Conservation (phyloP, 2,113 vertebrate species). For the Alces alces region DNA sequence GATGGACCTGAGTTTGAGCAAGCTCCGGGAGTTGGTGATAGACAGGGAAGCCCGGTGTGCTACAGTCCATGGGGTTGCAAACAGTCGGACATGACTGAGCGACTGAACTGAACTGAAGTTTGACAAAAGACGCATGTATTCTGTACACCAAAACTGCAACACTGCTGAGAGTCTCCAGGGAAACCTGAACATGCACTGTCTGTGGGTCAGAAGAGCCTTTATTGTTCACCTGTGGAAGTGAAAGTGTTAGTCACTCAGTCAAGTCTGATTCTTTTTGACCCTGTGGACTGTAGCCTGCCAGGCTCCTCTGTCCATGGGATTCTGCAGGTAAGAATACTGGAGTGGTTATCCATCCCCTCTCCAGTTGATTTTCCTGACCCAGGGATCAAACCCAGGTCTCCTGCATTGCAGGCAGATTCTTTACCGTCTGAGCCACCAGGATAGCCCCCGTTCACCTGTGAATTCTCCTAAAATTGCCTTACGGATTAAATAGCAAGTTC, state of each 20-base stretch:
- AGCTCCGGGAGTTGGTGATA: not conserved
- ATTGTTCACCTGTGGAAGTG: not conserved
- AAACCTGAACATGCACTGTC: fast-evolving
- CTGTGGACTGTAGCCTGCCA: not conserved
- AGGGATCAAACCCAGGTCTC: not conserved
- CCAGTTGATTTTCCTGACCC: not conserved
- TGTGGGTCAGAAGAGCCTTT: fast-evolving
- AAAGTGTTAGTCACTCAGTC: not conserved
- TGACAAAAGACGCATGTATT: not conserved
- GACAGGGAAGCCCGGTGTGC: not conserved
- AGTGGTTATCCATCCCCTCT: not conserved
- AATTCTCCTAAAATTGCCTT: not conserved
- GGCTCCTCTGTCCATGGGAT: not conserved
- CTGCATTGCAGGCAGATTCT: not conserved
- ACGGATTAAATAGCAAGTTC: not conserved
- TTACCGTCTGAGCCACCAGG: not conserved
- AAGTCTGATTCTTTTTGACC: not conserved
- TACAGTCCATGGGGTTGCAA: not conserved
- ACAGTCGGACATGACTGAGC: not conserved
- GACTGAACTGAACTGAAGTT: not conserved
- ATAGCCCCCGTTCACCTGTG: not conserved
- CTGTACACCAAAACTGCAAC: not conserved
- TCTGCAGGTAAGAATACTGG: not conserved
- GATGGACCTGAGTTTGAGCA: not conserved
- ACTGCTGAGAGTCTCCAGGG: not conserved